These are phyloP conservation scores for Scaptomyza flava DNA, from an alignment of 2,888 invertebrate genomes.

Conservation along the genomic window DNA sequence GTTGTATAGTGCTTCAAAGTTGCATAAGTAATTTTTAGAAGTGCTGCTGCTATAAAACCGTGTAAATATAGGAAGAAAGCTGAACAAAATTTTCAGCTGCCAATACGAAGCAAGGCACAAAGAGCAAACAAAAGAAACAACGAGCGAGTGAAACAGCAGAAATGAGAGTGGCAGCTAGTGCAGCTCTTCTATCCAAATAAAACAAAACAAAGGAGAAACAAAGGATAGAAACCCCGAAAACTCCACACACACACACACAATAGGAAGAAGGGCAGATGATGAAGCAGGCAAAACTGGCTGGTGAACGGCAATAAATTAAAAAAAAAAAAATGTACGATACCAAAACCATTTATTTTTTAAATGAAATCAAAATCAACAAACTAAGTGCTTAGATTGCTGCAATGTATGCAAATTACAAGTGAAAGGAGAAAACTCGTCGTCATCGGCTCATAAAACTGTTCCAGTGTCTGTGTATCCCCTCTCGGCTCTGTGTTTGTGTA, in stretches of 20 bases:
- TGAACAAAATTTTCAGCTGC: slow-evolving; percentile 63
- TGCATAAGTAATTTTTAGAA: neutral
- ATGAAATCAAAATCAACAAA: slow-evolving; percentile 27
- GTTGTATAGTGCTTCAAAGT: slow-evolving; percentile 3
- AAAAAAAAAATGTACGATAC: slow-evolving; percentile 50
- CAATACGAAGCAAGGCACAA: slow-evolving; percentile 66
- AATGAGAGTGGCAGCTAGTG: slow-evolving; percentile 54
- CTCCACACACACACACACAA: slow-evolving; percentile 68
- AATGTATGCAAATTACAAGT: slow-evolving; percentile 46
- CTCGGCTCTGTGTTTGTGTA: slow-evolving; percentile 39
- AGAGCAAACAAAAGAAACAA: slow-evolving; percentile 69
- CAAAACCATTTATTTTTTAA: slow-evolving; percentile 21
- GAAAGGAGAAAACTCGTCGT: slow-evolving; percentile 57
- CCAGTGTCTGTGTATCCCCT: slow-evolving; percentile 39
- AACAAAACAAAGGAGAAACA: slow-evolving; percentile 80
- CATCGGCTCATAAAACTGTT: slow-evolving; percentile 40
- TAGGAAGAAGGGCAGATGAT: slow-evolving; percentile 72
- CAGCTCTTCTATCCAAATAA: slow-evolving; percentile 76
- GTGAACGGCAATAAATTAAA: slow-evolving; percentile 48
- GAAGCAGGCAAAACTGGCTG: slow-evolving; percentile 56
- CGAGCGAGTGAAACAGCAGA: slow-evolving; percentile 62
- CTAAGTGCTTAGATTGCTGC: slow-evolving; percentile 23
- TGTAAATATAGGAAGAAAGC: slow-evolving; percentile 34
- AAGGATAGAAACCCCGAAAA: slow-evolving; percentile 80
- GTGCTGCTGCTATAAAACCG: slow-evolving; percentile 9